Base-by-base conservation (phyloP, 1,140 invertebrate species). In the Araneus ventricosus region DNA sequence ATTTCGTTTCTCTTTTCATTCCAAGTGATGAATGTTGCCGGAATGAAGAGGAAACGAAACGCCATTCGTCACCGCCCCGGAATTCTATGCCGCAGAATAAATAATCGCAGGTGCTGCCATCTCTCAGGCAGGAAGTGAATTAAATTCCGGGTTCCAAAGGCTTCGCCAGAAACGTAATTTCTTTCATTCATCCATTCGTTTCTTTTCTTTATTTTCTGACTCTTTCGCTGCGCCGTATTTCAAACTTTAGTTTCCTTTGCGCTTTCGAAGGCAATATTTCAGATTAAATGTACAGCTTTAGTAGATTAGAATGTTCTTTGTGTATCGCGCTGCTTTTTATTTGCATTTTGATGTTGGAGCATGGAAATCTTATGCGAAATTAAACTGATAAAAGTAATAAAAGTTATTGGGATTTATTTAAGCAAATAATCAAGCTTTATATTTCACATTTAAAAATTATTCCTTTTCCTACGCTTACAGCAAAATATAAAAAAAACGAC, bases 61-160 rank as follows among this genome's bases (percentile, higher is more conserved):
- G 63, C 59, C 61, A 70, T 88, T 67, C 86, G 86, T 88, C 86
- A 88, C 86, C 24, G 86, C 20, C 84, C 30, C 27, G n/a, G 52
- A 61, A 86, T 59, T 75, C 59, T 88, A 61, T 24, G 86, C 45
- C 45, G 37, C 45, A 24, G 52, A 30, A 52, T 70, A 88, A 88
- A 88, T 88, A 88, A 88, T 88, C 39, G 30, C 61, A 88, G 86
- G 86, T 88, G 86, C 86, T 88, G 86, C 86, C 86, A 88, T 88
- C 86, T 88, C 14, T 88, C 86, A 88, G n/a, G 24, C 59, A 70
- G 86, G 59, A 88, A 88, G 61, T 67, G 86, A 88, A 88, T 88
- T 88, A 88, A 88, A 88, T 88, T 88, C 61, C 24, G 59, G 70
- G 70, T 75, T 75, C 70, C 70, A 75, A 75, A 75, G 70, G 70